Evolutionary conservation across 2,797 vertebrate genomes (phyloP).

Genomic region (Gambelia wislizenii): DNA sequence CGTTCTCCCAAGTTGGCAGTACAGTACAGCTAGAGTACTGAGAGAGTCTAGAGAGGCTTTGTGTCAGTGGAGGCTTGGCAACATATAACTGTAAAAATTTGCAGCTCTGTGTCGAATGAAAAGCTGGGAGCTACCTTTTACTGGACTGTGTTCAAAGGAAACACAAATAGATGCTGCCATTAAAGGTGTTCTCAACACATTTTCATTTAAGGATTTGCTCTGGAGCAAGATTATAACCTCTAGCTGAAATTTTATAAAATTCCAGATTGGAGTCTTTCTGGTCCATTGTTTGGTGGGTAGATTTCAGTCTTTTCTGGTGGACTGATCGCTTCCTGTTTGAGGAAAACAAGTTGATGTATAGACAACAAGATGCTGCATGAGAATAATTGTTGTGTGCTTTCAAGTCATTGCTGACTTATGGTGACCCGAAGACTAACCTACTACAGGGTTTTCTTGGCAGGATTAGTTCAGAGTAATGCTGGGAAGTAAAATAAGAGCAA

Average conservation of each 20-base stretch:
- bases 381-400: too few species aligned
- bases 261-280: background rate
- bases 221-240: background rate
- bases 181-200: background rate
- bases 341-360: background rate
- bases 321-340: background rate
- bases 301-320: background rate
- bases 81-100: background rate
- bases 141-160: background rate
- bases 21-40: background rate
- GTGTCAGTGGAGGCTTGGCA: background rate
- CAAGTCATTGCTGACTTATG: too few species aligned
- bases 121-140: background rate
- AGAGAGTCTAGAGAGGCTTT: background rate
- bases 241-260: background rate
- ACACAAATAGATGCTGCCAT: background rate
- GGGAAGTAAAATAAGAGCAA: background rate
- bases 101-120: background rate
- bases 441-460: too few species aligned
- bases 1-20: background rate
- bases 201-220: background rate
- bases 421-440: too few species aligned
- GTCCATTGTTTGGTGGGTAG: background rate
- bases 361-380: background rate
- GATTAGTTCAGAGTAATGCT: too few species aligned